A percentile compares a stretch with the other conserved stretches of the same genome.
phyloP scores from a whole-genome alignment of 2,888 invertebrate genomes.

The Tachina fera region DNA sequence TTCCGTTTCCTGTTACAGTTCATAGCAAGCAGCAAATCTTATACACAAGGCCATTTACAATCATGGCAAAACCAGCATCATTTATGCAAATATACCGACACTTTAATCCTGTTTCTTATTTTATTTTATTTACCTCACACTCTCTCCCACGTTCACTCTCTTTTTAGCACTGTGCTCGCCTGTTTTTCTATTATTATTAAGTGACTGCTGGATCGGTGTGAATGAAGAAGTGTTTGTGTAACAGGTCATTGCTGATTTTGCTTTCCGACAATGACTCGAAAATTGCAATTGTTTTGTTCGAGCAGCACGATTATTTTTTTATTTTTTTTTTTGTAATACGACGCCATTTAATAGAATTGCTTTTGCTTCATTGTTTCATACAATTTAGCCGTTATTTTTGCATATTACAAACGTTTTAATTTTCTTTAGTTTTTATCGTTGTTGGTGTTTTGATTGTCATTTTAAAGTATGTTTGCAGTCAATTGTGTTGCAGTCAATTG shows the following conservation, averaged over 20 bases:
- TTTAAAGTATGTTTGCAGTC: not conserved
- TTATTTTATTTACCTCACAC: not conserved
- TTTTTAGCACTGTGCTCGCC: not conserved
- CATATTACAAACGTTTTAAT: slow-evolving; percentile 46
- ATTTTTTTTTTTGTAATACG: slow-evolving; percentile 54
- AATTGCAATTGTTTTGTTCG: slow-evolving; percentile 54
- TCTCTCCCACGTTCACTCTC: not conserved
- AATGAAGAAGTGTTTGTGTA: slow-evolving; percentile 37
- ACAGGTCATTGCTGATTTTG: slow-evolving; percentile 70
- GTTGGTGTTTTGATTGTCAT: not conserved
- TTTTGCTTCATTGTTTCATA: slow-evolving; percentile 59
- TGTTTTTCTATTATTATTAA: not conserved
- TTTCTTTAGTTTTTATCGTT: slow-evolving; percentile 22
- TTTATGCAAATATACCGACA: slow-evolving; percentile 44
- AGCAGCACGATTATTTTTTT: not conserved
- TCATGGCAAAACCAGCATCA: slow-evolving; percentile 29
- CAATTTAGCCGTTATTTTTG: slow-evolving; percentile 60
- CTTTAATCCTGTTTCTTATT: slow-evolving; percentile 50
- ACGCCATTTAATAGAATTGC: slow-evolving; percentile 69
- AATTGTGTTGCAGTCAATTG: slow-evolving; percentile 3
- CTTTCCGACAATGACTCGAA: slow-evolving; percentile 66
- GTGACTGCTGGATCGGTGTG: not conserved
- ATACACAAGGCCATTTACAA: not conserved
- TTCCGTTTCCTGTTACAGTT: slow-evolving; percentile 68
- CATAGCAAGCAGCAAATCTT: slow-evolving; percentile 63